Conservation (phyloP, 2,797 vertebrate genomes). For the Pterois miles region DNA sequence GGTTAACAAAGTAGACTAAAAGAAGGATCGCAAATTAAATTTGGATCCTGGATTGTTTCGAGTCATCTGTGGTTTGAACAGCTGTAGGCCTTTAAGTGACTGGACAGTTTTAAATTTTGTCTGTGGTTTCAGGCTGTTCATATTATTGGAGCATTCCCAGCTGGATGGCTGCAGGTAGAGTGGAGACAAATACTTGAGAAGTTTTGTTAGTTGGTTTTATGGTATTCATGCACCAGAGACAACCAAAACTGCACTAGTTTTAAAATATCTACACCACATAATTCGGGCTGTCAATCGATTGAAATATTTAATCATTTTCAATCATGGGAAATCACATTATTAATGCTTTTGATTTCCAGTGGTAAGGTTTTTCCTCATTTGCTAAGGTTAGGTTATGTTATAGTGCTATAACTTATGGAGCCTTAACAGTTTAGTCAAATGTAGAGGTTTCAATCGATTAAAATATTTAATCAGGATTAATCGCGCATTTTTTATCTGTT, state of each 20-base stretch:
- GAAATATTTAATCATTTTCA: too few relatives aligned
- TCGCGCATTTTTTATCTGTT: too few relatives aligned
- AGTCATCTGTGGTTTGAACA: constrained; percentile 48
- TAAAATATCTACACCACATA: neutral
- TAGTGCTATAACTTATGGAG: too few relatives aligned
- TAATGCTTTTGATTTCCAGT: too few relatives aligned
- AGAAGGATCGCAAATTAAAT: constrained; percentile 39
- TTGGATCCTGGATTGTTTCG: constrained; percentile 22
- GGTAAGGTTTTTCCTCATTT: too few relatives aligned
- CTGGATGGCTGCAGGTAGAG: neutral
- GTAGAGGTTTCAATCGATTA: neutral
- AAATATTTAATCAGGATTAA: too few relatives aligned
- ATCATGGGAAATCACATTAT: too few relatives aligned
- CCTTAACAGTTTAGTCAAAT: too few relatives aligned
- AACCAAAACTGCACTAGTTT: neutral
- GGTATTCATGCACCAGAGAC: neutral
- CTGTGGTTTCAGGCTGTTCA: constrained; percentile 17
- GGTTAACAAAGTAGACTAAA: constrained; percentile 37
- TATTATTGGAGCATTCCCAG: constrained; percentile 6
- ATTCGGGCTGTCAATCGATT: neutral
- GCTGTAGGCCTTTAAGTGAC: constrained; percentile 46
- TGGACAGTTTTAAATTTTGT: constrained; percentile 24
- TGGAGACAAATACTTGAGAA: neutral
- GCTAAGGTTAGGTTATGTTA: too few relatives aligned
- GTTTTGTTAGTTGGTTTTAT: neutral